Evolutionary conservation across 2,888 invertebrate genomes (phyloP).

Genomic region (Desoria tigrina): DNA sequence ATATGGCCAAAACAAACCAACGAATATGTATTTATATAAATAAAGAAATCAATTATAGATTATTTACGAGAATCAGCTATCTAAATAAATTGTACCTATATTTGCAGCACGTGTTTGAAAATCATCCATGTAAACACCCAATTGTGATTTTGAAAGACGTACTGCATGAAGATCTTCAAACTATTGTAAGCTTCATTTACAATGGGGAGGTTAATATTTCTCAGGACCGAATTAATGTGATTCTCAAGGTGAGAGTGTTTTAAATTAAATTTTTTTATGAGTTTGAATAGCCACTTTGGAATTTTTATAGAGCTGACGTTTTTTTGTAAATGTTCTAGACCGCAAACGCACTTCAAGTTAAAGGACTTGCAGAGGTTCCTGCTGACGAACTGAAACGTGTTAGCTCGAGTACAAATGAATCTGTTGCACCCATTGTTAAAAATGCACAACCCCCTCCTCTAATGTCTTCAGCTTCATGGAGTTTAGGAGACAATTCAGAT

Average conservation of each 20-base stretch:
- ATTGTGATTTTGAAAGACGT: constrained; percentile 57
- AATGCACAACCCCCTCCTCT: constrained; percentile 39
- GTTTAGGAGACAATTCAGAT: constrained; percentile 41
- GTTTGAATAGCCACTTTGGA: neutral
- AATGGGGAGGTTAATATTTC: constrained; percentile 90
- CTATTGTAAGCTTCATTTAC: constrained; percentile 72
- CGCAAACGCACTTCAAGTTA: constrained; percentile 82
- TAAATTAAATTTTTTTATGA: neutral
- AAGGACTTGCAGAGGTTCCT: constrained; percentile 84
- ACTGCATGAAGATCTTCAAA: constrained; percentile 55
- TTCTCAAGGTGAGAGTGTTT: constrained; percentile 59
- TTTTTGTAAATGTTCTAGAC: constrained; percentile 66
- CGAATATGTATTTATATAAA: too few relatives aligned
- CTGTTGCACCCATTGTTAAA: constrained; percentile 22
- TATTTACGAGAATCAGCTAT: too few relatives aligned
- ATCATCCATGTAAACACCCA: constrained; percentile 56
- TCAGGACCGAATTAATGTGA: constrained; percentile 76
- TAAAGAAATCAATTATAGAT: too few relatives aligned
- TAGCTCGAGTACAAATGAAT: constrained; percentile 32
- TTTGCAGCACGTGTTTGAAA: constrained; percentile 54
- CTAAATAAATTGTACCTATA: too few relatives aligned
- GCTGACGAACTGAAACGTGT: constrained; percentile 55
- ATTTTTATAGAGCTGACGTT: neutral
- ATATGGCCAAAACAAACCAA: too few relatives aligned
- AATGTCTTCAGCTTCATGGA: constrained; percentile 45